These are phyloP conservation scores for Chloroceryle amazona DNA, from an alignment of 2,797 vertebrate species.

Conservation along the genomic window DNA sequence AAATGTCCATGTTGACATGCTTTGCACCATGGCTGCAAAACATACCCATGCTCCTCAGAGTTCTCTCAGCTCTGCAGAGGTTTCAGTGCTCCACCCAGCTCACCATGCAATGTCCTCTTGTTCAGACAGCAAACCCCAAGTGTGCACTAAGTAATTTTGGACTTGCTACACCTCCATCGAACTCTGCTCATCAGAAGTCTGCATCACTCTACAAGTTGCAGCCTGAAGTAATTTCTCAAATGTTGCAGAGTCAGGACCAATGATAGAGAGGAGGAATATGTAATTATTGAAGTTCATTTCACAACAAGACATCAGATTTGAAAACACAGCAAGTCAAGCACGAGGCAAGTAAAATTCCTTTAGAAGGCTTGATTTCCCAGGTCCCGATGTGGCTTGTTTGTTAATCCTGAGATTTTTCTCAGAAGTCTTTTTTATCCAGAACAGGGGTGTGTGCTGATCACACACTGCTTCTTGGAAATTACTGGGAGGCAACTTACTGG, in stretches of 20 bases:
- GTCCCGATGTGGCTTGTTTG: conserved; percentile 16
- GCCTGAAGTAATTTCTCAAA: neutral
- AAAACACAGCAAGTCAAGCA: neutral
- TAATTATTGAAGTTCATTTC: neutral
- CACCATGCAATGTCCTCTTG: accelerated
- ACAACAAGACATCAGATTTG: neutral
- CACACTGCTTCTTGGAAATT: conserved; percentile 68
- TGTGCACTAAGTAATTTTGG: accelerated
- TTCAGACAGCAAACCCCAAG: neutral
- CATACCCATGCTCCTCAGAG: neutral
- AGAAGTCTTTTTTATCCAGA: conserved; percentile 63
- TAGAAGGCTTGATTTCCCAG: conserved; percentile 17
- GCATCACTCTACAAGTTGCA: neutral
- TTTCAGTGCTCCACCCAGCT: neutral
- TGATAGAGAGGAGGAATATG: neutral
- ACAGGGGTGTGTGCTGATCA: conserved; percentile 19
- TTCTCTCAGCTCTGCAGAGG: neutral
- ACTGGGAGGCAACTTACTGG: conserved; percentile 49
- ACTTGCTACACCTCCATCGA: accelerated
- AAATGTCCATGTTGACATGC: accelerated
- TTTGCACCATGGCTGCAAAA: neutral
- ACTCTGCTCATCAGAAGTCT: neutral
- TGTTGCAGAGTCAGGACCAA: neutral
- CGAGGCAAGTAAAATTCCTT: conserved; percentile 27
- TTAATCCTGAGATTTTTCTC: conserved; percentile 47